Base-by-base conservation (phyloP, 2,797 vertebrate genomes). In the Intellagama lesueurii region DNA sequence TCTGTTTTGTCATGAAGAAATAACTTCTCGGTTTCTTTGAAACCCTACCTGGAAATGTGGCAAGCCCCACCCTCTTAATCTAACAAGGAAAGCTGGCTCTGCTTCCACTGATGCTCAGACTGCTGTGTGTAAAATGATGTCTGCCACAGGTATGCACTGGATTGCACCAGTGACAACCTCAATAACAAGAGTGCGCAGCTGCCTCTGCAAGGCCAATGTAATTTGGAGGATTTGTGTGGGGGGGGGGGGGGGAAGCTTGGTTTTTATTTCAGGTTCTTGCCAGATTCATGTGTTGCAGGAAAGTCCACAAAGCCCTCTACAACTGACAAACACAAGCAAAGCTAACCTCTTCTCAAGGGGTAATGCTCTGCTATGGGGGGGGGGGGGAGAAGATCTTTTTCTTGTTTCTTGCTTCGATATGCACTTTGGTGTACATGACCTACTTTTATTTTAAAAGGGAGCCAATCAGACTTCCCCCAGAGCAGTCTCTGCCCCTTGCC, bases 391-490 rank as follows among this genome's bases (percentile, higher is more conserved):
- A 64, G 60, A 64, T 64, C 4, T 64, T 64, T 64, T 60, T 32
- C 22, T 26, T 35, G 44, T 60, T 7, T 32, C 79, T 81, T 81
- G 60, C 56, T 22, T 64, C n/a, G n/a, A 64, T 35, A 32, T 64
- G 32, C 79, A 81, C 17, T 81, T 81, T 81, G 76, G 76, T 47
- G 24, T 77, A 26, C 44, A 32, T 81, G 79, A 81, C 79, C 79
- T 81, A 81, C 49, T 80, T 81, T 81, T 64, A 64, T 81, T 81
- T 81, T 81, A 64, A 35, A 35, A 81, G 30, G 52, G 22, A 81
- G n/a, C 52, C 79, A 64, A 35, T 9, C 19, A 5, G 32, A 60
- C n/a, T 81, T 26, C 52, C 52, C 79, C 56, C 79, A 35, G 19
- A 81, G 79, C 79, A 64, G 32, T 22, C 56, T 81, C 79, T 81